A percentile compares a stretch with the other conserved stretches of the same genome.
Conservation (phyloP, 2,113 vertebrate species). For the Plestiodon gilberti region DNA sequence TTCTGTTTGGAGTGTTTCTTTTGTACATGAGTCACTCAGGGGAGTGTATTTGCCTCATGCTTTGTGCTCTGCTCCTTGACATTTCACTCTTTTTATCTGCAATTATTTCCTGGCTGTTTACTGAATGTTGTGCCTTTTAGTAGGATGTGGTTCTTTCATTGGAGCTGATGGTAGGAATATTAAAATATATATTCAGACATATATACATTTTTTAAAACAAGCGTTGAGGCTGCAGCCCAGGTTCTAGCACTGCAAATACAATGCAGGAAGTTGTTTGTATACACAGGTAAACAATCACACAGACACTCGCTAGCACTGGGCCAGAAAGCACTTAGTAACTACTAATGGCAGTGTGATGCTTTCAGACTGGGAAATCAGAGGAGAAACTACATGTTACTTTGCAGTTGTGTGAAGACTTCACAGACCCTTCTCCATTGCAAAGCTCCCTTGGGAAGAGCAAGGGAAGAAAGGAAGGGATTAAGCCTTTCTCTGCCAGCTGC, state of each 20-base stretch:
- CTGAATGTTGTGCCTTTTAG: not conserved
- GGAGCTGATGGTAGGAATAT: not conserved
- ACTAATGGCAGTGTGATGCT: no score
- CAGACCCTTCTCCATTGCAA: no score
- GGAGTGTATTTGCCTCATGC: not conserved
- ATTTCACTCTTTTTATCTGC: not conserved
- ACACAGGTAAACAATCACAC: no score
- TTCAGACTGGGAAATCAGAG: no score
- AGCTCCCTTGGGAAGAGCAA: no score
- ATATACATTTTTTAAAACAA: not conserved
- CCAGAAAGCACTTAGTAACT: no score
- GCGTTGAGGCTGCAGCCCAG: not conserved
- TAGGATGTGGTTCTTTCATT: not conserved
- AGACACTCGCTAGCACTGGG: no score
- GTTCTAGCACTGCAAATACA: not conserved
- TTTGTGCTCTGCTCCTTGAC: not conserved
- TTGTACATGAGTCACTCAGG: not conserved
- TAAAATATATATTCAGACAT: not conserved
- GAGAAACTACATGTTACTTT: no score
- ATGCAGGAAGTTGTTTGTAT: no score
- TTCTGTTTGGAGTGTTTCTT: not conserved
- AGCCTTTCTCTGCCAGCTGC: no score
- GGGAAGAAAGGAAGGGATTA: no score
- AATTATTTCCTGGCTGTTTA: not conserved
- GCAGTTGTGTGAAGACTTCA: no score